These are phyloP conservation scores for Chelonoidis abingdonii DNA, from an alignment of 2,113 vertebrate species.

Conservation along the genomic window DNA sequence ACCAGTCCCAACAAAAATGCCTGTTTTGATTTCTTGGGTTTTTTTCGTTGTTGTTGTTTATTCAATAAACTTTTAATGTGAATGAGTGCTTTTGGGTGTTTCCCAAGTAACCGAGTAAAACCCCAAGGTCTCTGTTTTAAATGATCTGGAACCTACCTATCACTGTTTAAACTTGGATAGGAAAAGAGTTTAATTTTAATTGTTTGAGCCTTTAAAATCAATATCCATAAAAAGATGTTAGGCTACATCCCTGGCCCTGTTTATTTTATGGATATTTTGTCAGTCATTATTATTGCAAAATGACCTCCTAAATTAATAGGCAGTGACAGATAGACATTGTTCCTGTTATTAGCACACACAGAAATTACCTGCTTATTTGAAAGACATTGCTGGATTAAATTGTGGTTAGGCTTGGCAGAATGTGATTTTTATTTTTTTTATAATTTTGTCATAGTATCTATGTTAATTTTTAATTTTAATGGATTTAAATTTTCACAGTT, in stretches of 20 bases:
- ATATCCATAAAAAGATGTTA: not conserved
- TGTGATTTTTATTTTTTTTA: not conserved
- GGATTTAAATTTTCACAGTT: not conserved
- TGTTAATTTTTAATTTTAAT: not conserved
- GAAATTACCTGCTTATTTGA: not conserved
- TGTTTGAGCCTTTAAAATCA: not conserved
- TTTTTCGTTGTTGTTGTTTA: not conserved
- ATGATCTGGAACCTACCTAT: not conserved
- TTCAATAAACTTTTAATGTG: not conserved
- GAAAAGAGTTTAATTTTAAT: not conserved
- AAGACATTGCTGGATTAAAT: not conserved
- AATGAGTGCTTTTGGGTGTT: not conserved
- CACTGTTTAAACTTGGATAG: not conserved
- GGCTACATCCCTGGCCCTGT: not conserved
- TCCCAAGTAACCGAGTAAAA: not conserved
- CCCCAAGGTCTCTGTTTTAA: not conserved
- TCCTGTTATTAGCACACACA: not conserved
- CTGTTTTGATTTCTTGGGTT: not conserved
- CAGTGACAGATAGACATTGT: fast-evolving
- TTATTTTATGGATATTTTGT: not conserved
- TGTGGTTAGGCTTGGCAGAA: not conserved
- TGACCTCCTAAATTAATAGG: not conserved
- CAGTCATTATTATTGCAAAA: fast-evolving
- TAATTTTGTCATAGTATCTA: not conserved
- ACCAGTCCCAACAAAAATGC: not conserved